phyloP scores from a whole-genome alignment of 2,797 vertebrate species.

The Gambusia yucatana region DNA sequence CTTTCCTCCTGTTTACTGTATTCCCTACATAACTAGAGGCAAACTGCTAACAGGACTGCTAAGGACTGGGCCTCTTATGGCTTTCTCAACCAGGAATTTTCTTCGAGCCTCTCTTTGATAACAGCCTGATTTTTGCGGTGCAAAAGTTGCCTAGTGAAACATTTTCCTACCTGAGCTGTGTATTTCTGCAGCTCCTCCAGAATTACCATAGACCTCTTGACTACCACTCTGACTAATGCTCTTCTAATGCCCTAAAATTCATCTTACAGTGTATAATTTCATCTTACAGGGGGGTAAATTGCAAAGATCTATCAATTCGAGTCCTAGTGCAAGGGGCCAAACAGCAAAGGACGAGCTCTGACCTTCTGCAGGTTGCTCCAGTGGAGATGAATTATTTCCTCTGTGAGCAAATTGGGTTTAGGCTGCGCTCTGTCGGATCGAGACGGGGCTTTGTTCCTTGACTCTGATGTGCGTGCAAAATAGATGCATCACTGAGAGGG shows the following conservation, averaged over 20 bases:
- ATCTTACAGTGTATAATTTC: conserved; percentile 26
- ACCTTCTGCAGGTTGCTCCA: conserved; percentile 30
- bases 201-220: background rate
- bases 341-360: conserved; percentile 42
- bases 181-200: too few relatives aligned
- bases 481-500: conserved; percentile 5
- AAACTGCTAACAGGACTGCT: background rate
- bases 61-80: background rate
- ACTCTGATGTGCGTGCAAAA: conserved; percentile 41
- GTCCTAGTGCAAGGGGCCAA: conserved; percentile 9
- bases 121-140: background rate
- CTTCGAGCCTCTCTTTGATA: background rate
- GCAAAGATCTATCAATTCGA: conserved; percentile 44
- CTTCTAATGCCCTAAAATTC: conserved; percentile 4
- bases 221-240: background rate
- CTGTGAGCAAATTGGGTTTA: conserved; percentile 62
- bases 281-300: conserved; percentile 38
- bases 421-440: conserved; percentile 51
- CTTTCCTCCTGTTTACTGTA: background rate
- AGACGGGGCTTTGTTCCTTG: conserved; percentile 29
- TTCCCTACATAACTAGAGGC: background rate
- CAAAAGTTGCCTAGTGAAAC: background rate
- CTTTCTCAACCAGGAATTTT: background rate
- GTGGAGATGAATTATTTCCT: conserved; percentile 63
- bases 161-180: background rate